Conservation (phyloP, 2,113 vertebrate species). For the Python bivittatus region DNA sequence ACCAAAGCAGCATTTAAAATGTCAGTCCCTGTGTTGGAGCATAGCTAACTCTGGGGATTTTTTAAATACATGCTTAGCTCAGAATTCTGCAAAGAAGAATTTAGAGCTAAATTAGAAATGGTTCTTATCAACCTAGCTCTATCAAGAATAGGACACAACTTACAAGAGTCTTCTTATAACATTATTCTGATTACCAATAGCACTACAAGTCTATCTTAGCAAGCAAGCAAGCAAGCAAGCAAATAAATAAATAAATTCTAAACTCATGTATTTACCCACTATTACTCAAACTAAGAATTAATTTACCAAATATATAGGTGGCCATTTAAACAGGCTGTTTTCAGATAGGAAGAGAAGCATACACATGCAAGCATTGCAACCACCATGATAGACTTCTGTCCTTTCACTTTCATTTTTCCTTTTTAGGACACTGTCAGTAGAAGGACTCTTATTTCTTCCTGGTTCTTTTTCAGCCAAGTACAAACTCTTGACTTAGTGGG, state of each 20-base stretch:
- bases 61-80: neutral
- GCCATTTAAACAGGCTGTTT: neutral
- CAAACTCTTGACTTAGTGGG: neutral
- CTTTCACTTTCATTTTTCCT: neutral
- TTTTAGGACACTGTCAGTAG: neutral
- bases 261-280: neutral
- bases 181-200: neutral
- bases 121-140: neutral
- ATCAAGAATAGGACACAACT: neutral
- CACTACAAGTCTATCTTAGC: neutral
- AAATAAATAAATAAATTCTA: neutral
- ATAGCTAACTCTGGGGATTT: neutral
- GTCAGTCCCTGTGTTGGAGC: neutral
- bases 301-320: neutral
- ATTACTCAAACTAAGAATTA: neutral
- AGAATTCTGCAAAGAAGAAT: neutral
- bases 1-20: slow-evolving; percentile 3
- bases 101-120: neutral
- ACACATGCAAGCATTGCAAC: neutral
- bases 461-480: neutral
- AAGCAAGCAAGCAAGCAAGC: neutral
- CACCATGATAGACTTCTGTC: neutral
- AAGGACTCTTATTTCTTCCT: neutral
- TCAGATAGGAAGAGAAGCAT: neutral
- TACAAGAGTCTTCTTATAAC: neutral